A percentile compares a stretch with the other conserved stretches of the same genome.
Evolutionary conservation across 2,113 vertebrate genomes (phyloP).

Genomic region (Erythrolamprus reginae): DNA sequence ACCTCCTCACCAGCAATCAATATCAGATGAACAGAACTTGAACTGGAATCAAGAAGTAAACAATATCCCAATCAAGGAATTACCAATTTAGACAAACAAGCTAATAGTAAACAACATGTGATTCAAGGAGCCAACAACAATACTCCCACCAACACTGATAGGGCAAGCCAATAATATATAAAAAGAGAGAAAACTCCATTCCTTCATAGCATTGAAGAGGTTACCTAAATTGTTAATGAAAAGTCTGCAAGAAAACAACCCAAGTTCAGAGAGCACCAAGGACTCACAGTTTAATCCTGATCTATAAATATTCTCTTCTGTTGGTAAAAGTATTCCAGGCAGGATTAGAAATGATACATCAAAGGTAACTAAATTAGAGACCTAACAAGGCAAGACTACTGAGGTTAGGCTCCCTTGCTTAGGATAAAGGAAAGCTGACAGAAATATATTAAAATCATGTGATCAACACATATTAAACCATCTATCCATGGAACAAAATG

Average conservation of each 20-base stretch:
- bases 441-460: not conserved
- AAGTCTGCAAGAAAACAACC: too few species aligned
- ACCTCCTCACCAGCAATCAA: not conserved
- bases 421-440: not conserved
- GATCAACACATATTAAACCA: not conserved
- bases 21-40: not conserved
- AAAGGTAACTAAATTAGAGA: not conserved
- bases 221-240: too few species aligned
- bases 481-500: not conserved
- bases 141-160: too few species aligned
- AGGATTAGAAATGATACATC: not conserved
- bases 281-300: too few species aligned
- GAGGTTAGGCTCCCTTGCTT: not conserved
- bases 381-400: not conserved
- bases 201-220: too few species aligned
- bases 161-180: too few species aligned
- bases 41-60: not conserved
- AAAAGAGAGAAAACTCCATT: too few species aligned
- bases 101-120: not conserved
- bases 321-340: too few species aligned
- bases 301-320: too few species aligned
- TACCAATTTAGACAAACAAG: not conserved
- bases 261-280: too few species aligned
- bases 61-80: not conserved
- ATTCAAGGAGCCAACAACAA: too few species aligned